Conservation (phyloP, 2,888 invertebrate genomes). For the Frankliniella intonsa region DNA sequence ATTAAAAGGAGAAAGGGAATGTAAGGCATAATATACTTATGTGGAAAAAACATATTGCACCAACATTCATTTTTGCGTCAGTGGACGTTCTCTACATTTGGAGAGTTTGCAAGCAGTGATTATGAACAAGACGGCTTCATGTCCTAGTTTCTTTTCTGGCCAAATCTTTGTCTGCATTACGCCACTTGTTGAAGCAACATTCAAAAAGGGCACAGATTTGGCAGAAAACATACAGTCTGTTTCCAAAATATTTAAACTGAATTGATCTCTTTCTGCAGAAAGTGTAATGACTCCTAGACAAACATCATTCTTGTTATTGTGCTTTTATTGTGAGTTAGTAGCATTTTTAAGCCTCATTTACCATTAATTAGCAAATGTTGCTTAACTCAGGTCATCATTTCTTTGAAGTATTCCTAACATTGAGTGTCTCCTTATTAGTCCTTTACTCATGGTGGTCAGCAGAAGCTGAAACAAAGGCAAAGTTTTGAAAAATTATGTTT, state of each 20-base stretch:
- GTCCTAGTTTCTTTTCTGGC: neutral
- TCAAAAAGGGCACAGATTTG: neutral
- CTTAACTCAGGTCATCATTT: neutral
- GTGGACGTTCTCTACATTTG: neutral
- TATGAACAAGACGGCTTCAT: conserved; percentile 1
- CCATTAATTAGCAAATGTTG: neutral
- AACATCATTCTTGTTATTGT: too few species aligned
- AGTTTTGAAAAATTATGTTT: too few species aligned
- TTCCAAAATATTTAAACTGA: neutral
- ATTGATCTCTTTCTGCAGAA: too few species aligned
- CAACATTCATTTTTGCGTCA: neutral
- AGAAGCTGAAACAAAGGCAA: neutral
- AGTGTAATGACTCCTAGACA: too few species aligned
- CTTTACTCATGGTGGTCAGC: neutral
- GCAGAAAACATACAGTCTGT: neutral
- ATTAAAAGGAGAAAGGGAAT: neutral
- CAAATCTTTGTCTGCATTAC: neutral
- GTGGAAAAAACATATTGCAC: neutral
- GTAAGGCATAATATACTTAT: neutral
- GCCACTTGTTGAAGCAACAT: neutral
- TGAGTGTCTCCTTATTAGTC: neutral
- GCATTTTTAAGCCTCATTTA: neutral
- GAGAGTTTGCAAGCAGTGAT: conserved; percentile 2
- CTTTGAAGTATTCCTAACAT: too few species aligned
- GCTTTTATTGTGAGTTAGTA: too few species aligned